A percentile compares a stretch with the other conserved stretches of the same genome.
Evolutionary conservation across 2,113 vertebrate species (phyloP).

Genomic region (Scatophagus argus): DNA sequence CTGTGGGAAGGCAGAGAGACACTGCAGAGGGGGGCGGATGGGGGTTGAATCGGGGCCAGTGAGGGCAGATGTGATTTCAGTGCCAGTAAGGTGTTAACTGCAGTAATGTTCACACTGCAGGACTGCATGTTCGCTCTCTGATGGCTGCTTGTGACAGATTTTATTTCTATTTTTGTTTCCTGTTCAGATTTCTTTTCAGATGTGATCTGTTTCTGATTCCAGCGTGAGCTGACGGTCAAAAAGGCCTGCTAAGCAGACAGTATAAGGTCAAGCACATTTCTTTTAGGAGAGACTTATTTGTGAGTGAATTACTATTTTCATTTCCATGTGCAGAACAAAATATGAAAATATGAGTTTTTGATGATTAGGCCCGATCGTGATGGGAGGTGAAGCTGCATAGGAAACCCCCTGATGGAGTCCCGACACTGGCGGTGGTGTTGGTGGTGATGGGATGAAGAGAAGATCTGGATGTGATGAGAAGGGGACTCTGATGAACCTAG

Average conservation of each 20-base stretch:
- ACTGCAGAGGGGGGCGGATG: slow-evolving; percentile 49
- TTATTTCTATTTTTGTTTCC: slow-evolving; percentile 20
- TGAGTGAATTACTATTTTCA: too few species aligned
- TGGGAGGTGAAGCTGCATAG: too few species aligned
- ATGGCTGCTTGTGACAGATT: not conserved
- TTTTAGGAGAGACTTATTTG: too few species aligned
- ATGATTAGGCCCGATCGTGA: too few species aligned
- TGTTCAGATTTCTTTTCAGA: slow-evolving; percentile 23
- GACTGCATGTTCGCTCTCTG: slow-evolving; percentile 15
- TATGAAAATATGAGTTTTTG: too few species aligned
- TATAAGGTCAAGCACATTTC: not conserved
- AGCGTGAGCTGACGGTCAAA: not conserved
- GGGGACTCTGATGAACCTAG: too few species aligned
- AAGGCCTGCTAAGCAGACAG: not conserved
- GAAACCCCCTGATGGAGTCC: too few species aligned
- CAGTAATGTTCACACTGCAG: slow-evolving; percentile 28
- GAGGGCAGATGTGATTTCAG: slow-evolving; percentile 47
- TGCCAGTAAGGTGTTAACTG: slow-evolving; percentile 52
- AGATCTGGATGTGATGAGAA: too few species aligned
- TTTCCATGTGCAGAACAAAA: too few species aligned
- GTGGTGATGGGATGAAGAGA: too few species aligned
- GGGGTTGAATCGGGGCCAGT: slow-evolving; percentile 49
- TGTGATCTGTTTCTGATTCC: not conserved
- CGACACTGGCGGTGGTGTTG: too few species aligned
- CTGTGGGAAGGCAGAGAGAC: slow-evolving; percentile 43